Base-by-base conservation (phyloP, 1,140 invertebrate species). In the Caenorhabditis briggsae region DNA sequence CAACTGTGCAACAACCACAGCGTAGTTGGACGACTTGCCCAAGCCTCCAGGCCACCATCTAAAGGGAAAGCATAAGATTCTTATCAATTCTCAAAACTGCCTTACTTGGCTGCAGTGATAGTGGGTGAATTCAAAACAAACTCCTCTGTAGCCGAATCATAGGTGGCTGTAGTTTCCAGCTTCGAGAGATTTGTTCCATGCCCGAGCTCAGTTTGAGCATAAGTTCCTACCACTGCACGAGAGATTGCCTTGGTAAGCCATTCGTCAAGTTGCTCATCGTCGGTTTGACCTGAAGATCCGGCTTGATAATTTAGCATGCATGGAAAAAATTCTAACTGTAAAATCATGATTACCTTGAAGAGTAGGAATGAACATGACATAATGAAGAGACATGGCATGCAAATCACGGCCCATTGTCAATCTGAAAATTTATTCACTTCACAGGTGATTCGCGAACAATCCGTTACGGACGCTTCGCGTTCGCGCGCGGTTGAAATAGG, bases 201-300 rank as follows among this genome's bases (percentile, higher is more conserved):
- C 0, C 96, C 96, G 48, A 97, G 93, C 93, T 97, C 96, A 23
- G 96, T 97, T 94, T 97, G 96, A 84, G 96, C 96, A 93, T 98
- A 97, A 43, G 96, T 97, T 84, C 96, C 96, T 90, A 97, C 95
- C 88, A 97, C 96, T 90, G 95, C 94, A 84, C 95, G 95, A 88
- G 94, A 94, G 94, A 95, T 95, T 12, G 96, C 96, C 91, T 94
- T 94, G 18, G 94, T 94, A 58, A 97, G 94, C 96, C 96, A 97
- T 90, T 95, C 94, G 14, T 94, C 95, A 92, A 96, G 96, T 92
- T 97, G 97, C 85, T 97, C 95, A 58, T 95, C 93, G 0, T 87
- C 86, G 50, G 70, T 78, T 50, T 78, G 70, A 5, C 48, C 86
- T 95, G 50, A 53, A 43, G 1, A n/a, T n/a, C n/a, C n/a, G n/a